Percentiles rank a stretch among this genome's conserved stretches.
Conservation (phyloP, 2,888 invertebrate genomes). For the Odontothrips loti region DNA sequence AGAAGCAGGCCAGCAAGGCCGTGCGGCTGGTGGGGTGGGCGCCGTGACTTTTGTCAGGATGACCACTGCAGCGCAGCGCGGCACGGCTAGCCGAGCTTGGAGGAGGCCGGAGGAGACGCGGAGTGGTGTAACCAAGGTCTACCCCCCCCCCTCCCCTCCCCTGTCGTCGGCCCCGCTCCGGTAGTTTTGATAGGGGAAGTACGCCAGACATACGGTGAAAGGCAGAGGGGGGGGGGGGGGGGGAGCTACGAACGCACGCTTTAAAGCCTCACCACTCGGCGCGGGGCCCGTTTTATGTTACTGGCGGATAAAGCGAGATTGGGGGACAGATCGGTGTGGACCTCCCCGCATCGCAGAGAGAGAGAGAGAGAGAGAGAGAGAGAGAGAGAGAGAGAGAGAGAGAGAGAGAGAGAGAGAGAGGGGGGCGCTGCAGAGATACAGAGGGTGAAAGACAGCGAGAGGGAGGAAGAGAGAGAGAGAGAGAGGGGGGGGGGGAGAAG, state of each 20-base stretch:
- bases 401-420: not conserved
- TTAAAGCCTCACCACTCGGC: slow-evolving; percentile 21
- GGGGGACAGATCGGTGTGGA: slow-evolving; percentile 18
- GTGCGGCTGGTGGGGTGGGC: too few relatives aligned
- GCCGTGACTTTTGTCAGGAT: too few relatives aligned
- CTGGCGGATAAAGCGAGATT: slow-evolving; percentile 26
- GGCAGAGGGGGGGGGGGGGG: not conserved
- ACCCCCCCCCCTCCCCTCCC: too few relatives aligned
- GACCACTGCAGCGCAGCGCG: too few relatives aligned
- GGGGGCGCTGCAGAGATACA: slow-evolving; percentile 33
- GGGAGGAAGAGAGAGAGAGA: not conserved
- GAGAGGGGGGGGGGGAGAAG: slow-evolving; percentile 12
- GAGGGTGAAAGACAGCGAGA: not conserved
- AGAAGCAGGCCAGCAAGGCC: too few relatives aligned
- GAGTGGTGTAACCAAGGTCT: not conserved
- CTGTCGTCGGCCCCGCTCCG: too few relatives aligned
- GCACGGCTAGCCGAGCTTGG: not conserved
- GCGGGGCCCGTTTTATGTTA: slow-evolving; percentile 15
- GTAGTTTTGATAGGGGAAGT: slow-evolving; percentile 26
- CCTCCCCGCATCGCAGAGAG: not conserved
- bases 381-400: not conserved
- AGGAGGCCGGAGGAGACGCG: not conserved
- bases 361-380: not conserved
- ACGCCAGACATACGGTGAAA: slow-evolving; percentile 1
- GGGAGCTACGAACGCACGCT: slow-evolving; percentile 31